Conservation (phyloP, 2,888 invertebrate species). For the Dryobotodes eremita region DNA sequence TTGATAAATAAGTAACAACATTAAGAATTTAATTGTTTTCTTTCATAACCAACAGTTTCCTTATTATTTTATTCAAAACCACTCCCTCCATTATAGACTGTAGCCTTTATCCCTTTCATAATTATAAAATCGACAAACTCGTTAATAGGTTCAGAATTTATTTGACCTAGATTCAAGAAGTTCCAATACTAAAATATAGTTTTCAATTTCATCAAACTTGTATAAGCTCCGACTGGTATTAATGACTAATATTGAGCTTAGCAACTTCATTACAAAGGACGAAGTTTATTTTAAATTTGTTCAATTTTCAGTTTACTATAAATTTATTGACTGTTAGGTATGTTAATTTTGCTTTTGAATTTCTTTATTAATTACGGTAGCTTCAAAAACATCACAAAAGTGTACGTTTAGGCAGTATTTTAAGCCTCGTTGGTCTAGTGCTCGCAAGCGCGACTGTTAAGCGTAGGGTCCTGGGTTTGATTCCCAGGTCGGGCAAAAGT, state of each 20-base stretch:
- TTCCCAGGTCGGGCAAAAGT: neutral
- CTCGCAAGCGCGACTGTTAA: too few species aligned
- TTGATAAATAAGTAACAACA: too few species aligned
- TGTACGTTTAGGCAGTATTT: neutral
- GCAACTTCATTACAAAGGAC: constrained; percentile 16
- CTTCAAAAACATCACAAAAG: neutral
- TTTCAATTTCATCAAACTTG: constrained; percentile 69
- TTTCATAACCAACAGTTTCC: constrained; percentile 8
- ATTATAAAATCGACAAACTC: constrained; percentile 57
- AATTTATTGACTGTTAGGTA: neutral
- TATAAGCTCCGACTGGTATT: constrained; percentile 58
- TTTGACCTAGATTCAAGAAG: constrained; percentile 53
- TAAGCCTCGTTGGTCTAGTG: neutral
- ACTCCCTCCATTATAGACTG: constrained; percentile 4
- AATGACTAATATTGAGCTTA: constrained; percentile 46
- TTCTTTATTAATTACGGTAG: neutral
- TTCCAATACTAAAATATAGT: constrained; percentile 54
- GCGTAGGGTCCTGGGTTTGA: neutral
- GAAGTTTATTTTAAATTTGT: constrained; percentile 13
- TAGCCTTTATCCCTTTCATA: constrained; percentile 29
- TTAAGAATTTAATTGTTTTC: neutral
- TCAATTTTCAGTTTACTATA: constrained; percentile 14
- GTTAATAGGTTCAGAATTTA: constrained; percentile 55
- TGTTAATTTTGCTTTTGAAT: constrained; percentile 8
- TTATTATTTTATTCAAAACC: neutral